Evolutionary conservation across 2,113 vertebrate genomes (phyloP).

Genomic region (Gracilinanus agilis): DNA sequence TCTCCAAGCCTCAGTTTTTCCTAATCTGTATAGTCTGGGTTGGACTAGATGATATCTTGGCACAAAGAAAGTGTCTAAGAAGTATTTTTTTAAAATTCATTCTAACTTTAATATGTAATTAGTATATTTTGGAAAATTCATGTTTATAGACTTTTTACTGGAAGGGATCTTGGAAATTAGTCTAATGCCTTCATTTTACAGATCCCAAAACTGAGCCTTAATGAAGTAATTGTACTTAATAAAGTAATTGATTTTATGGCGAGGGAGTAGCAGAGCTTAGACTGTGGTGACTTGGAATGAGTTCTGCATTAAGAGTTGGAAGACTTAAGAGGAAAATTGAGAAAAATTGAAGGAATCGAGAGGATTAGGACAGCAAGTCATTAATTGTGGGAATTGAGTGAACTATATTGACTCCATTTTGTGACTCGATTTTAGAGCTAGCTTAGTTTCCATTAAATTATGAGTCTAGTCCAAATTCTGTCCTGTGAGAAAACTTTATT

Average conservation of each 20-base stretch:
- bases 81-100: not conserved
- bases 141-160: not conserved
- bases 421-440: too few species aligned
- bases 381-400: too few species aligned
- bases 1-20: too few species aligned
- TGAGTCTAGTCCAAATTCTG: too few species aligned
- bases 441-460: too few species aligned
- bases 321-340: too few species aligned
- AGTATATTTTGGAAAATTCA: not conserved
- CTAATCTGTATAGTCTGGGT: too few species aligned
- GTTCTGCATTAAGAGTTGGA: not conserved
- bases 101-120: not conserved
- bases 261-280: not conserved
- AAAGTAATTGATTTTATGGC: not conserved
- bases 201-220: not conserved
- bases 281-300: not conserved
- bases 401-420: too few species aligned
- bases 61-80: not conserved
- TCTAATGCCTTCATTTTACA: not conserved
- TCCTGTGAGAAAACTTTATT: too few species aligned
- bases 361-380: too few species aligned
- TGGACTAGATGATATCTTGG: not conserved
- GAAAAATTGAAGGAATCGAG: too few species aligned
- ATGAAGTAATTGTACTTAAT: too few species aligned
- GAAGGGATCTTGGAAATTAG: not conserved